These are phyloP conservation scores for Ptiloglossa arizonensis DNA, from an alignment of 1,140 invertebrate species.

Conservation along the genomic window DNA sequence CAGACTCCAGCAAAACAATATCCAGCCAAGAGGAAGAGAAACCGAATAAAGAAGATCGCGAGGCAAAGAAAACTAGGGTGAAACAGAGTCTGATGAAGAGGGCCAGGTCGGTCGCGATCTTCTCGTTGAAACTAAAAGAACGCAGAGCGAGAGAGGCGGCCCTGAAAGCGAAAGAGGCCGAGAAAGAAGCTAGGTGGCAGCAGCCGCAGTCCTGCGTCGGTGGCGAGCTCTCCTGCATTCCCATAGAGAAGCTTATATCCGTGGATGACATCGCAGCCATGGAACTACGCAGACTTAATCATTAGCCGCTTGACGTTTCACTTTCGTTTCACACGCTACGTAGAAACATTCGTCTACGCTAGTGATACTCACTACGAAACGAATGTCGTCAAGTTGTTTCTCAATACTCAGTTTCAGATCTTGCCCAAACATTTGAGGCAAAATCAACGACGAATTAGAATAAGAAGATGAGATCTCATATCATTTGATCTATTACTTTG, in stretches of 20 bases:
- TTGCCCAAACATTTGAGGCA: not conserved
- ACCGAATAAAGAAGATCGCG: slow-evolving; percentile 82
- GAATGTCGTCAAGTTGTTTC: slow-evolving; percentile 12
- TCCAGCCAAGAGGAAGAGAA: slow-evolving; percentile 83
- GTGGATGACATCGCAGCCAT: slow-evolving; percentile 81
- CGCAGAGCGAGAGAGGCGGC: slow-evolving; percentile 88
- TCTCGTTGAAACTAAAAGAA: slow-evolving; percentile 90
- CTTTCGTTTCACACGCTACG: slow-evolving; percentile 65
- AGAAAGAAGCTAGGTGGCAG: slow-evolving; percentile 80
- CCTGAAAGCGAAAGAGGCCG: slow-evolving; percentile 82
- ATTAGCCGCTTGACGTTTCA: slow-evolving; percentile 71
- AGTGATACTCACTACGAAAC: slow-evolving; percentile 46
- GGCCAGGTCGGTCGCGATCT: slow-evolving; percentile 90
- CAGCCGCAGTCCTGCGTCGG: slow-evolving; percentile 86
- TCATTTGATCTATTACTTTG: no score
- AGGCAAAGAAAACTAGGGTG: slow-evolving; percentile 87
- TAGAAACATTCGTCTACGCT: slow-evolving; percentile 61
- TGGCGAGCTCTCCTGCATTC: slow-evolving; percentile 90
- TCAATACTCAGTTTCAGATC: not conserved
- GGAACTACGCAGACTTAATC: slow-evolving; percentile 79
- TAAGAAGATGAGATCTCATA: no score
- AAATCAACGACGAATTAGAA: slow-evolving; percentile 9
- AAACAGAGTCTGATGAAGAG: slow-evolving; percentile 90
- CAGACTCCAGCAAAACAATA: slow-evolving; percentile 82
- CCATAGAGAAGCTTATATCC: slow-evolving; percentile 87